A percentile compares a stretch with the other conserved stretches of the same genome.
Evolutionary conservation across 2,888 invertebrate genomes (phyloP).

Genomic region (Tridacna crocea): DNA sequence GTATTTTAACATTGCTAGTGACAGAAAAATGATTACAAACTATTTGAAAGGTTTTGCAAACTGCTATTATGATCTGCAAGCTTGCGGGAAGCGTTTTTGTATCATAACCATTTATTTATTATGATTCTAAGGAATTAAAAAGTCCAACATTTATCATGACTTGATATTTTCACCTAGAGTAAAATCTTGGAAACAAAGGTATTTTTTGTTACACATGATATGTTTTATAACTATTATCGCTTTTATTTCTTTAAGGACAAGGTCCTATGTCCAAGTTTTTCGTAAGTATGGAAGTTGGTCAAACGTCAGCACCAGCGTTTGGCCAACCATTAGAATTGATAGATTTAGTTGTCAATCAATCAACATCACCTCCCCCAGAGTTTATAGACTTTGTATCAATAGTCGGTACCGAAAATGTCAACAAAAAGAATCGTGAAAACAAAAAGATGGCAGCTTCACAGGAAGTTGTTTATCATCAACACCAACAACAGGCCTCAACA

Average conservation of each 20-base stretch:
- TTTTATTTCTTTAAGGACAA: slow-evolving; percentile 7
- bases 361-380: not conserved
- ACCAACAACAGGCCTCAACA: not conserved
- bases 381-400: slow-evolving; percentile 8
- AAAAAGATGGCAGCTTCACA: not conserved
- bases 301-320: slow-evolving; percentile 2
- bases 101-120: slow-evolving; percentile 21
- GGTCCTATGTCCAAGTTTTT: slow-evolving; percentile 1
- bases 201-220: no score
- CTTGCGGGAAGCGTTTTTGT: slow-evolving; percentile 22
- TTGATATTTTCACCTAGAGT: not conserved
- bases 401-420: not conserved
- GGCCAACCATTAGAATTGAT: not conserved
- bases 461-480: not conserved
- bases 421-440: not conserved
- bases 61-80: not conserved
- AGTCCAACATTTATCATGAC: not conserved
- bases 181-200: no score
- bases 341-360: not conserved
- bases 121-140: slow-evolving; percentile 8
- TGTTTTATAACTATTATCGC: not conserved
- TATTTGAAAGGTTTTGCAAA: not conserved
- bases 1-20: no score
- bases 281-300: slow-evolving; percentile 15
- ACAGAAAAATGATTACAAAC: not conserved